Evolutionary conservation across 2,113 vertebrate species (phyloP), one percentile per base, ranked within the genome.

Genomic region (Haemorhous mexicanus): DNA sequence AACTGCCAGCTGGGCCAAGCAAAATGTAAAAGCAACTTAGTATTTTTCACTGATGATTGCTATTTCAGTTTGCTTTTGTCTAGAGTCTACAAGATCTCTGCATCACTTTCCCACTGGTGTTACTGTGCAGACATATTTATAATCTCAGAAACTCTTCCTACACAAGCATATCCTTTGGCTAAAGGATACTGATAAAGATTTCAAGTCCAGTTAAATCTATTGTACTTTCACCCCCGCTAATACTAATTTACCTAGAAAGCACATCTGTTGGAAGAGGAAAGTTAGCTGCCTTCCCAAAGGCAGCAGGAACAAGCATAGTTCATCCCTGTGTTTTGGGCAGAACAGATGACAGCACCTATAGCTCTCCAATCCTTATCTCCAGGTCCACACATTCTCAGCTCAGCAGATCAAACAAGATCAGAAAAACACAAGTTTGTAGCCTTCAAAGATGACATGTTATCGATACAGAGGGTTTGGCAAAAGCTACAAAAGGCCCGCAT

Each of bases 351-450:
- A 84, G 68, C 23, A 66, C 19, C 33, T 16, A 49, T 11, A 43
- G 10, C 44, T 7, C 41, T 44, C 24, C 62, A 59, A 64, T 41
- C 24, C 26, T 13, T 28, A 49, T 9, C 26, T 74, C 24, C 55
- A 80, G 50, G 18, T 22, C 16, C 5, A 2, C 0, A 1, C 0
- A 4, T 24, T 79, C 59, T 41, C 43, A 78, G 35, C 35, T 70
- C n/a, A 14, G 47, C 61, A 84, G 19, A 41, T 63, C 50, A 39
- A 32, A 30, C 12, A 72, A 55, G 37, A 79, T 23, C 16, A 32
- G 47, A 37, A 35, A 70, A 78, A 55, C 16, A 35, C 0, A 5
- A 10, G 16, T 63, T 50, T 43, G 32, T 4, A 75, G 44, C 35
- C 24, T 49, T 77, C 50, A 33, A 82, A 67, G 39, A 56, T 2